Evolutionary conservation across 2,888 invertebrate genomes (phyloP).

Genomic region (Panzeria rudis): DNA sequence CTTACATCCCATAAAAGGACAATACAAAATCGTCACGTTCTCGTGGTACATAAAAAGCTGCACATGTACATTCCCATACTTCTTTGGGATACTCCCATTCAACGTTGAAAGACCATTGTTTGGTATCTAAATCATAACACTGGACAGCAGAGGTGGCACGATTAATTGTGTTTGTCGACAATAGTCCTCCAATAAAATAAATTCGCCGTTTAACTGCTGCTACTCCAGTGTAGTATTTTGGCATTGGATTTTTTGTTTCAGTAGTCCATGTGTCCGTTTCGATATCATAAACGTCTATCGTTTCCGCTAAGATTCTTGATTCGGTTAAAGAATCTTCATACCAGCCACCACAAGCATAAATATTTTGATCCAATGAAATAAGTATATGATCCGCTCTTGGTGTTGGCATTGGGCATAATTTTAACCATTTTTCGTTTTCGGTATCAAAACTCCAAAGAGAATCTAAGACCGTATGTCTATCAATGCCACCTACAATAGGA

Average conservation of each 20-base stretch:
- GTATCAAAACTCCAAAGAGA: slow-evolving; percentile 85
- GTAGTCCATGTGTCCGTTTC: slow-evolving; percentile 86
- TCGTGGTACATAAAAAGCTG: slow-evolving; percentile 87
- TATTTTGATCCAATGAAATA: slow-evolving; percentile 85
- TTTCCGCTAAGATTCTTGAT: slow-evolving; percentile 85
- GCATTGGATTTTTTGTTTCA: slow-evolving; percentile 87
- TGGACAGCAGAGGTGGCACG: slow-evolving; percentile 88
- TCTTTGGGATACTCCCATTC: slow-evolving; percentile 87
- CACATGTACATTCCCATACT: slow-evolving; percentile 89
- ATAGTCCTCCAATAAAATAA: slow-evolving; percentile 89
- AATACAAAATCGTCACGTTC: slow-evolving; percentile 76
- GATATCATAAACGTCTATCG: slow-evolving; percentile 88
- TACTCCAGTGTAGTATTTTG: slow-evolving; percentile 88
- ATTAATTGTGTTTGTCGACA: slow-evolving; percentile 87
- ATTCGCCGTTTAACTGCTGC: slow-evolving; percentile 86
- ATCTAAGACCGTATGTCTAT: slow-evolving; percentile 83
- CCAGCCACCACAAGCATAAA: slow-evolving; percentile 89
- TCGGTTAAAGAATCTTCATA: slow-evolving; percentile 85
- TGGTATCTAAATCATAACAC: slow-evolving; percentile 86
- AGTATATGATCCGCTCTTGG: slow-evolving; percentile 88
- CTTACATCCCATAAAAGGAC: slow-evolving; percentile 60
- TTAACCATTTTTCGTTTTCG: slow-evolving; percentile 85
- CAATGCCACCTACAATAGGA: slow-evolving; percentile 79
- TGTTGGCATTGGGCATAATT: slow-evolving; percentile 85
- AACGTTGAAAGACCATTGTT: slow-evolving; percentile 85